Base-by-base conservation (phyloP, 30 jellyfish, hydroid and myxozoan species). In the Catostylus mosaicus region DNA sequence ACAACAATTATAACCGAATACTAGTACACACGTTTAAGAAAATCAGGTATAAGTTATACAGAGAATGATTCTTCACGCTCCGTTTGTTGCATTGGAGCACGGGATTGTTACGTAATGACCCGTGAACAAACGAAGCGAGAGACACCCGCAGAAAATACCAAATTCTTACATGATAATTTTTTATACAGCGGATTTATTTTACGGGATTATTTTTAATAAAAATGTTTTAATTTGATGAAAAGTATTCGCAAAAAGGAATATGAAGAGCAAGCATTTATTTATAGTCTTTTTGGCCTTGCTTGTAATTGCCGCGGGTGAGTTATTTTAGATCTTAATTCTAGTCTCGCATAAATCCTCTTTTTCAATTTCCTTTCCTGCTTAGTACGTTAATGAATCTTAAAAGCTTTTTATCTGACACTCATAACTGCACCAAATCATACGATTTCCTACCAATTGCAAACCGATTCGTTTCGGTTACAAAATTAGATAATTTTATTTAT, bases 61-160 rank as follows among this genome's bases (percentile, higher is more conserved):
- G 86, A 56, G 75, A 50, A 56, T 75, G 72, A 67, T 81, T 67
- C 77, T 73, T 30, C 85, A 68, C 78, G 91, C 91, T 66, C 72
- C 38, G 84, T 65, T 67, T 30, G 67, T 36, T 56, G 23, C 78
- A 32, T 66, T 47, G 50, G 77, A 40, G 32, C 33, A 5, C 27
- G 3, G 68, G 65, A 81, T 81, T n/a, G 78, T 56, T 19, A 67
- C 26, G 91, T 67, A 45, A 12, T 81, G 91, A 81, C 91, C 91
- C 91, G 91, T 81, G 84, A 52, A 57, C 40, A 4, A 20, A 43
- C 72, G 67, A 68, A 43, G 70, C 47, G 30, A 38, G 52, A 20
- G 45, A 51, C 52, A 75, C 86, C 86, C 54, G 86, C 32, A 30
- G 59, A 66, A 66, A 30, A 66, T 16, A 16, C 27, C 18, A 66